A percentile compares a stretch with the other conserved stretches of the same genome.
Conservation (phyloP, 2,888 invertebrate species). For the Opisthograptis luteolata region DNA sequence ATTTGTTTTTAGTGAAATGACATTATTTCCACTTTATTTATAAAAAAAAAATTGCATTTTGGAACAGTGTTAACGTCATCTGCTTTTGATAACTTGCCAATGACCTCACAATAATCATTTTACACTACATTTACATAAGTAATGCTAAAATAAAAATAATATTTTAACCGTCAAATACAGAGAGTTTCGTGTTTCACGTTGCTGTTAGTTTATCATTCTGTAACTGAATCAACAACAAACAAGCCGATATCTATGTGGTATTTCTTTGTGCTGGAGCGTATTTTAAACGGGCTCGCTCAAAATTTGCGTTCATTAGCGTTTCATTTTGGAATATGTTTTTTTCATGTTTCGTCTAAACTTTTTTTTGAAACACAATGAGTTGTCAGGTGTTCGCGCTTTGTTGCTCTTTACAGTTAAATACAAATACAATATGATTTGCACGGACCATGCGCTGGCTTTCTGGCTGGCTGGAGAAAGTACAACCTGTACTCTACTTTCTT, state of each 20-base stretch:
- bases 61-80: conserved; percentile 35
- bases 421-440: conserved; percentile 62
- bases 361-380: conserved; percentile 46
- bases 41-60: too few species aligned
- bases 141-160: too few species aligned
- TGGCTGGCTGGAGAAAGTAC: conserved; percentile 75
- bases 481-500: conserved; percentile 73
- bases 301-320: conserved; percentile 9
- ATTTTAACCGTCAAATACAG: too few species aligned
- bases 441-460: conserved; percentile 62
- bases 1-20: too few species aligned
- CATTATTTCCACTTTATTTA: too few species aligned
- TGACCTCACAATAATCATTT: conserved; percentile 39
- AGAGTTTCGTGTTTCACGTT: too few species aligned
- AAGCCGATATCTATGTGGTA: too few species aligned
- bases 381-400: conserved; percentile 45
- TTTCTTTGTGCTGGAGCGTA: too few species aligned
- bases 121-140: conserved; percentile 29
- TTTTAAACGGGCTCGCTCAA: too few species aligned
- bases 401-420: conserved; percentile 39
- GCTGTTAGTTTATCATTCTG: too few species aligned
- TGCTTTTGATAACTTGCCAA: conserved; percentile 43
- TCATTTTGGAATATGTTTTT: background rate
- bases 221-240: too few species aligned
- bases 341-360: background rate